Conservation (phyloP, 2,797 vertebrate genomes). For the Parauchenoglanis punctatus region DNA sequence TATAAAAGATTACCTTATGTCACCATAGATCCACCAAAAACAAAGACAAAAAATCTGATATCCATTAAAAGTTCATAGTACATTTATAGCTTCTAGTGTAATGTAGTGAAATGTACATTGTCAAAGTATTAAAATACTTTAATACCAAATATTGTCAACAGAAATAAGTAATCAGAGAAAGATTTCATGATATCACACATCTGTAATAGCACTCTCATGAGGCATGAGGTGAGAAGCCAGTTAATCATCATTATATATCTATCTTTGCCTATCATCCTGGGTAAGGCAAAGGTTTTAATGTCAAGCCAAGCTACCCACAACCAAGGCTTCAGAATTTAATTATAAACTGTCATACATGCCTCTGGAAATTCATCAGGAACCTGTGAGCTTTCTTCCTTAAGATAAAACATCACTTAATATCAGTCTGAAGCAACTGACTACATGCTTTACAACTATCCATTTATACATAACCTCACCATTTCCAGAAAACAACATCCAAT, state of each 20-base stretch:
- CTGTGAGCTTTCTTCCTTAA: slow-evolving; percentile 14
- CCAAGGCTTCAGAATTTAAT: slow-evolving; percentile 9
- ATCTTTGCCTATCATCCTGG: neutral
- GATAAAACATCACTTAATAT: slow-evolving; percentile 7
- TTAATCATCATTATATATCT: neutral
- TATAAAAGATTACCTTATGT: slow-evolving; percentile 36
- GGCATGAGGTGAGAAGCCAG: neutral
- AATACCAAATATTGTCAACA: slow-evolving; percentile 12
- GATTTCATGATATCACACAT: neutral
- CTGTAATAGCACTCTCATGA: slow-evolving; percentile 8
- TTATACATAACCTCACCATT: slow-evolving; percentile 58
- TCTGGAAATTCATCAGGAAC: slow-evolving; percentile 65
- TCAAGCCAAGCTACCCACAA: neutral
- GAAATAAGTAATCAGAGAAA: neutral
- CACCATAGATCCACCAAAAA: slow-evolving; percentile 32
- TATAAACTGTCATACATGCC: slow-evolving; percentile 57
- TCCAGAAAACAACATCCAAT: slow-evolving; percentile 67
- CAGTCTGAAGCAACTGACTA: slow-evolving; percentile 68
- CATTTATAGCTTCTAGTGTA: slow-evolving; percentile 28
- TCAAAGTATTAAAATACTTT: slow-evolving; percentile 34
- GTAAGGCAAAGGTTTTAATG: neutral
- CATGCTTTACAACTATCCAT: slow-evolving; percentile 65
- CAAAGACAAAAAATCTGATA: slow-evolving; percentile 31
- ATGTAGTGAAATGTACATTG: slow-evolving; percentile 27
- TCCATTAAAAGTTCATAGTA: slow-evolving; percentile 34